A percentile compares a stretch with the other conserved stretches of the same genome.
Evolutionary conservation across 1,140 invertebrate genomes (phyloP).

Genomic region (Zaprionus lachaisei): DNA sequence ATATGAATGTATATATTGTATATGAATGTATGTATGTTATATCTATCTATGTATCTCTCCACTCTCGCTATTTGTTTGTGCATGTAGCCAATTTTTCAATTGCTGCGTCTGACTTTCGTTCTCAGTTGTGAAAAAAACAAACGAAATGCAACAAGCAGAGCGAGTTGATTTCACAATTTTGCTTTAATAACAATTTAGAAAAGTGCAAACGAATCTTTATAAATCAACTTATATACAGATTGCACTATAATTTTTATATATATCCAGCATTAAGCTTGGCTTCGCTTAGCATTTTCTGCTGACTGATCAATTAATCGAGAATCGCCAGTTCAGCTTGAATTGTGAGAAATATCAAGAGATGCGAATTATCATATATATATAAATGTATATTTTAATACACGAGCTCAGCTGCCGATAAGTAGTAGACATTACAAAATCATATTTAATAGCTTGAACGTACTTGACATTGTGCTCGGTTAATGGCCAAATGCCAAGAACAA

Average conservation of each 20-base stretch:
- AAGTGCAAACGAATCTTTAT: constrained; percentile 63
- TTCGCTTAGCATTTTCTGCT: background rate
- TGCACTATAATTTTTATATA: constrained; percentile 37
- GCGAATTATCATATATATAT: background rate
- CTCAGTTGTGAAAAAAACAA: constrained; percentile 34
- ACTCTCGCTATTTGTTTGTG: constrained; percentile 16
- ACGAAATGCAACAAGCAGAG: constrained; percentile 45
- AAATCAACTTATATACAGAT: constrained; percentile 3
- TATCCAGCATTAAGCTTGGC: constrained; percentile 6
- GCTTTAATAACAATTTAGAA: constrained; percentile 65
- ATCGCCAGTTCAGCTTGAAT: constrained; percentile 5
- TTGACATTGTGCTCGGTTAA: constrained; percentile 73
- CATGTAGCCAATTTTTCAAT: constrained; percentile 69
- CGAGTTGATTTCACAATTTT: constrained; percentile 62
- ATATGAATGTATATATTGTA: background rate
- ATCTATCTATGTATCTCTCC: constrained; percentile 6
- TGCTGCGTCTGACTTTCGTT: constrained; percentile 71
- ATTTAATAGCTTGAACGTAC: constrained; percentile 67
- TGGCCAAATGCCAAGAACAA: constrained; percentile 70
- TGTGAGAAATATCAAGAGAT: constrained; percentile 5
- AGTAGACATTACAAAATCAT: constrained; percentile 42
- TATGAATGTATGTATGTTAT: background rate
- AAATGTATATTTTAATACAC: constrained; percentile 38
- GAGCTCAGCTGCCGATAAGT: constrained; percentile 44
- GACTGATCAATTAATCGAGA: constrained; percentile 13